A percentile compares a stretch with the other conserved stretches of the same genome.
These are phyloP conservation scores for Plecotus auritus DNA, from an alignment of 2,113 vertebrate genomes.

Conservation along the genomic window DNA sequence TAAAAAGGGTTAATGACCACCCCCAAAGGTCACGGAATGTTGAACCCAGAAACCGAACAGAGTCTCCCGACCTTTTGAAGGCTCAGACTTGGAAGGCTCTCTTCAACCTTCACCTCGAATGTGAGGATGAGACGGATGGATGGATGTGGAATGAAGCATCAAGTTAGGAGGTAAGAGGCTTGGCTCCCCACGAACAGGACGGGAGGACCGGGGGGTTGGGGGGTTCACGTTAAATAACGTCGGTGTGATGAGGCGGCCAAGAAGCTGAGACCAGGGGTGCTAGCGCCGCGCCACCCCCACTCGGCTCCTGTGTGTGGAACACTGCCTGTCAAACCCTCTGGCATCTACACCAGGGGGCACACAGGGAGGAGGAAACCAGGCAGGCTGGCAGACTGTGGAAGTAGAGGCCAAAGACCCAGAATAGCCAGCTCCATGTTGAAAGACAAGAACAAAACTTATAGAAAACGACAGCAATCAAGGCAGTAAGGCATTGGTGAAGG, in stretches of 20 bases:
- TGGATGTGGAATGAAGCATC: background rate
- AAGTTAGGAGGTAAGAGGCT: background rate
- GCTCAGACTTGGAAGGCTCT: background rate
- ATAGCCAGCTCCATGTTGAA: background rate
- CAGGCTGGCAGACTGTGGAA: background rate
- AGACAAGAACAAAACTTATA: background rate
- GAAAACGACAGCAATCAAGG: too few relatives aligned
- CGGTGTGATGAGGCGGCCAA: fast-evolving
- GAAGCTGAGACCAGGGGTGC: too few relatives aligned
- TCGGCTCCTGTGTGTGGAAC: background rate
- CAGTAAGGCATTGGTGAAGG: background rate
- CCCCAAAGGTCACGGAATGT: background rate
- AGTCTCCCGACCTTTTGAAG: background rate
- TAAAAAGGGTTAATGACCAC: too few relatives aligned
- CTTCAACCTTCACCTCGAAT: background rate
- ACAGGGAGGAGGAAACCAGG: background rate
- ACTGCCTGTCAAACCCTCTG: background rate
- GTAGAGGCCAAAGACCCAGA: background rate
- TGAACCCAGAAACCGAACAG: background rate
- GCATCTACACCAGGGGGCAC: background rate
- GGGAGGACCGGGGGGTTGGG: too few relatives aligned
- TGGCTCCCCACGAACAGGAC: fast-evolving
- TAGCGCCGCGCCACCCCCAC: fast-evolving
- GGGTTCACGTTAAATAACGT: background rate
- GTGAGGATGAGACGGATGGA: background rate